Evolutionary conservation across 1,140 invertebrate species (phyloP).

Genomic region (Drepana arcuata): DNA sequence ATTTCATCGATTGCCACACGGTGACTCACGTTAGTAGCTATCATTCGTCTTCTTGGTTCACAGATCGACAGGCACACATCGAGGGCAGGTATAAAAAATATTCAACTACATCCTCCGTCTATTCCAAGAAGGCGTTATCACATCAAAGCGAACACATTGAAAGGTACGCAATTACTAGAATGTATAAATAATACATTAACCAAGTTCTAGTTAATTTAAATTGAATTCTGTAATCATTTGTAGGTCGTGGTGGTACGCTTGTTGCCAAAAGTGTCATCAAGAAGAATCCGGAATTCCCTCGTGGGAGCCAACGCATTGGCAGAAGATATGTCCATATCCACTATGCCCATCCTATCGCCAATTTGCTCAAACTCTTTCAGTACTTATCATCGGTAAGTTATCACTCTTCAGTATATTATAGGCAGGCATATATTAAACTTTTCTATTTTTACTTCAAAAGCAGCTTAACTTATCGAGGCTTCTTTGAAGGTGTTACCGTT

Average conservation of each 20-base stretch:
- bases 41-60: slow-evolving; percentile 19
- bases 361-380: slow-evolving; percentile 79
- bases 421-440: too few relatives aligned
- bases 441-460: too few relatives aligned
- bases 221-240: too few relatives aligned
- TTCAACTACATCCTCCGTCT: slow-evolving; percentile 59
- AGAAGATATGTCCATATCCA: slow-evolving; percentile 83
- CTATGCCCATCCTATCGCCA: slow-evolving; percentile 86
- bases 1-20: slow-evolving; percentile 27
- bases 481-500: too few relatives aligned
- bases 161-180: slow-evolving; percentile 47
- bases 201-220: too few relatives aligned
- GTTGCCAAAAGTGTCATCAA: slow-evolving; percentile 80
- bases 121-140: slow-evolving; percentile 62
- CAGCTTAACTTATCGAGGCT: too few relatives aligned
- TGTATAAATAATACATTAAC: too few relatives aligned
- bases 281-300: slow-evolving; percentile 77
- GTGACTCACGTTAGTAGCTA: slow-evolving; percentile 12
- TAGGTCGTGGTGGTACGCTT: slow-evolving; percentile 82
- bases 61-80: slow-evolving; percentile 60
- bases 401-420: too few relatives aligned
- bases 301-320: slow-evolving; percentile 85
- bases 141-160: slow-evolving; percentile 62
- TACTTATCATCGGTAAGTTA: slow-evolving; percentile 77
- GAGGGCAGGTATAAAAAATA: slow-evolving; percentile 66